Percentiles rank a stretch among this genome's conserved stretches.
phyloP scores from a whole-genome alignment of 1,140 invertebrate genomes.

The Nephila pilipes region DNA sequence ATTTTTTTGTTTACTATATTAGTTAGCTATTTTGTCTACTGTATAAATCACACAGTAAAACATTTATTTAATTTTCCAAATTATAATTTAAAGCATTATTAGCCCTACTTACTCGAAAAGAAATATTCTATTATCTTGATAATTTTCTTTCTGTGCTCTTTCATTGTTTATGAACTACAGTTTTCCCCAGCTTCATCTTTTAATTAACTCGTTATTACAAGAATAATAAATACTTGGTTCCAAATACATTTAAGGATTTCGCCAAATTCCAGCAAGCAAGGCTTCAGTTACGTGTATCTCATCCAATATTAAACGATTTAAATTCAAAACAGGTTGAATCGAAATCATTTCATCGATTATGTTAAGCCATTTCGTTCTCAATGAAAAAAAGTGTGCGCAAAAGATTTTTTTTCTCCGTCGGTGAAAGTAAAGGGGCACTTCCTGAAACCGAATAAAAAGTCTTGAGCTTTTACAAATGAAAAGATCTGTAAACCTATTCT shows the following conservation, averaged over 20 bases:
- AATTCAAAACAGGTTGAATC: neutral
- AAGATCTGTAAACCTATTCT: neutral
- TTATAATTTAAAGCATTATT: no score
- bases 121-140: no score
- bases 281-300: neutral
- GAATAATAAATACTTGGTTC: neutral
- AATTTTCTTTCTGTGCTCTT: no score
- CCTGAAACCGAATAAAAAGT: neutral
- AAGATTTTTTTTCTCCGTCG: neutral
- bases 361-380: neutral
- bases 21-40: no score
- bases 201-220: neutral
- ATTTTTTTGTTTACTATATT: no score
- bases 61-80: no score
- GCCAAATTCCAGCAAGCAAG: neutral
- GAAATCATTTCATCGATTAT: conserved; percentile 12
- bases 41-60: no score
- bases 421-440: neutral
- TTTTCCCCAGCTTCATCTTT: no score
- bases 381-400: neutral
- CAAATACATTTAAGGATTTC: neutral
- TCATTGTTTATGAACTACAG: no score
- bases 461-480: neutral
- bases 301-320: neutral
- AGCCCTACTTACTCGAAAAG: no score